Base-by-base conservation (phyloP, 2,797 vertebrate species). In the Bucorvus abyssinicus region DNA sequence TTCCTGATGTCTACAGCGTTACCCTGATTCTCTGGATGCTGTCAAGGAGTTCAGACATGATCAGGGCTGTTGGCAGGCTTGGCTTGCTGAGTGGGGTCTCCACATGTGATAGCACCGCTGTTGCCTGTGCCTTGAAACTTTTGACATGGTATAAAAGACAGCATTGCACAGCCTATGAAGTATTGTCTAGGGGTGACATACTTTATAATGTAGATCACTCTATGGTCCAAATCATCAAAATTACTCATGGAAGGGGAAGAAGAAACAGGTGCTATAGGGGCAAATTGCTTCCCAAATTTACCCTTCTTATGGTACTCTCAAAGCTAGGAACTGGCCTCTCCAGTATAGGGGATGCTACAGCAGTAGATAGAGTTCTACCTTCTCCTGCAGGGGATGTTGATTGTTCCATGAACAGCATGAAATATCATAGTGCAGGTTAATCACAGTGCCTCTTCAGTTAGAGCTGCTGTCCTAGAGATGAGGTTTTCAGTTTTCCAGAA, bases 261-360 rank as follows among this genome's bases (percentile, higher is more conserved):
- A 34, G 19, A 67, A 79, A 74, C 13, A 3, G 6, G 8, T 49
- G 11, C 5, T 56, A 1, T 45, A 36, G 34, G 18, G 22, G 10
- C 4, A 26, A 68, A 1, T 10, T 53, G 2, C 1, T 49, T 4
- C 20, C 15, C 32, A 68, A 0, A 64, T 84, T 67, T 71, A 20
- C 3, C 22, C 5, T 53, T 65, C 7, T 74, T 22, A 12, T 27
- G 30, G 21, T 34, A 17, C 6, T 83, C n/a, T 63, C 24, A 47
- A 38, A 23, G 10, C 24, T 53, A 53, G 10, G 18, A 53, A 56
- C 23, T 42, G 53, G 13, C 9, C 21, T 67, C 9, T 81, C 30
- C 30, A n/a, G 13, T 29, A 30, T 0, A 53, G 21, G 5, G 14
- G 30, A 44, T 65, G 40, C 9, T 50, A 9, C 4, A 69, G n/a